These are phyloP conservation scores for Lacerta agilis DNA, from an alignment of 2,797 vertebrate genomes.

Conservation along the genomic window DNA sequence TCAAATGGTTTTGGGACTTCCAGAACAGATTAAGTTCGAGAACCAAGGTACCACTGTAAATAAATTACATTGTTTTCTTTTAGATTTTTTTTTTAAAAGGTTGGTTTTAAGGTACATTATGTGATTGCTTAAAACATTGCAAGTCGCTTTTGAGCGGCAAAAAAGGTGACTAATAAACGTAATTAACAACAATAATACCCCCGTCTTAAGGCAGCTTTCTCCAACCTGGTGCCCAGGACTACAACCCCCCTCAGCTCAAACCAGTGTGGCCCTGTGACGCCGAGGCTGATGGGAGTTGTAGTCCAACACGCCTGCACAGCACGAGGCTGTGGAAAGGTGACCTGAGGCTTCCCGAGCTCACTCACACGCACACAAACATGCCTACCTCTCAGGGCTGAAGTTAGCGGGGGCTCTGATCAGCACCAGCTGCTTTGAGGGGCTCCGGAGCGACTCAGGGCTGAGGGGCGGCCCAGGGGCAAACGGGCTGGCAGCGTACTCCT, in stretches of 20 bases:
- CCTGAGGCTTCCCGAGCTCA: rapidly evolving
- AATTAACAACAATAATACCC: no score
- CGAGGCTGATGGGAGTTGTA: background rate
- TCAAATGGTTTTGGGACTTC: no score
- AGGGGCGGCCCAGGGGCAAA: background rate
- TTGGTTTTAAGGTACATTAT: no score
- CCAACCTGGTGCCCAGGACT: background rate
- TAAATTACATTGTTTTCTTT: no score
- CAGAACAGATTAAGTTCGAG: no score
- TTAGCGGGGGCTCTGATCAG: conserved; percentile 8
- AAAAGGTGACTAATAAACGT: no score
- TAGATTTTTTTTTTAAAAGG: no score
- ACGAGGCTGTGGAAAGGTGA: background rate
- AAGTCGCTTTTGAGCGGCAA: no score
- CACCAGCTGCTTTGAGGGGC: background rate
- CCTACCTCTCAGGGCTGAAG: conserved; percentile 28
- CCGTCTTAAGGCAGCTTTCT: background rate
- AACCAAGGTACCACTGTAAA: no score
- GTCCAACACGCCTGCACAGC: background rate
- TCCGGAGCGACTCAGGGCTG: background rate
- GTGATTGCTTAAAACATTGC: no score
- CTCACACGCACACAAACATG: no score
- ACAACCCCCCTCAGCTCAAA: background rate
- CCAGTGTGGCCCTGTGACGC: background rate
- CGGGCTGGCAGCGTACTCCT: background rate